These are phyloP conservation scores for Neotoma lepida DNA, from an alignment of 2,113 vertebrate species.

Conservation along the genomic window DNA sequence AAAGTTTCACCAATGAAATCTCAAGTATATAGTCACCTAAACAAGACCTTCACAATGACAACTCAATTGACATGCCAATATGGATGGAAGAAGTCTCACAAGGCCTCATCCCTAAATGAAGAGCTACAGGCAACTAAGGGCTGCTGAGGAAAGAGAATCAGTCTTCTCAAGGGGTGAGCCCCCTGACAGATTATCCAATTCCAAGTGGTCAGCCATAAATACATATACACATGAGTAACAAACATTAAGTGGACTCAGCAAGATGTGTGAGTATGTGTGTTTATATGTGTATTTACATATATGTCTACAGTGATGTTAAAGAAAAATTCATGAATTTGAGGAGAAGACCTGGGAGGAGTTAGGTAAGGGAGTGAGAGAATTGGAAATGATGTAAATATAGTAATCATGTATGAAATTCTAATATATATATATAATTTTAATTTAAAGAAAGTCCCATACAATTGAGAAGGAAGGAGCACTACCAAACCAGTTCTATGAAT, in stretches of 20 bases:
- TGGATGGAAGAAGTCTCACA: not conserved
- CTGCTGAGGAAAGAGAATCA: not conserved
- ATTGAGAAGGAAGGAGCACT: not conserved
- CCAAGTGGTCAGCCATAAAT: not conserved
- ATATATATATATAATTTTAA: not conserved
- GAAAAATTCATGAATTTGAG: not conserved
- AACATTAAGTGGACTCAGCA: not conserved
- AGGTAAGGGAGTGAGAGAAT: not conserved
- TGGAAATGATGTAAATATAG: not conserved
- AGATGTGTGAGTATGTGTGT: not conserved
- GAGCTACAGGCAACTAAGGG: not conserved
- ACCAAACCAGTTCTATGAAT: not conserved
- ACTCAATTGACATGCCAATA: not conserved
- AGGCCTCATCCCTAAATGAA: not conserved
- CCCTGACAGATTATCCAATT: not conserved
- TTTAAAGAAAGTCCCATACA: not conserved
- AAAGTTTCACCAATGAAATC: not conserved
- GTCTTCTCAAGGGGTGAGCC: not conserved
- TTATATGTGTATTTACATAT: not conserved
- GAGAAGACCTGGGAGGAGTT: not conserved
- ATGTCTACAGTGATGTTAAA: not conserved
- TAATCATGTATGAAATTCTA: not conserved
- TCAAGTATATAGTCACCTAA: not conserved
- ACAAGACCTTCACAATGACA: no score
- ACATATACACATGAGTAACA: not conserved